Conservation (phyloP, 1,140 invertebrate species). For the Trichonephila clavipes region DNA sequence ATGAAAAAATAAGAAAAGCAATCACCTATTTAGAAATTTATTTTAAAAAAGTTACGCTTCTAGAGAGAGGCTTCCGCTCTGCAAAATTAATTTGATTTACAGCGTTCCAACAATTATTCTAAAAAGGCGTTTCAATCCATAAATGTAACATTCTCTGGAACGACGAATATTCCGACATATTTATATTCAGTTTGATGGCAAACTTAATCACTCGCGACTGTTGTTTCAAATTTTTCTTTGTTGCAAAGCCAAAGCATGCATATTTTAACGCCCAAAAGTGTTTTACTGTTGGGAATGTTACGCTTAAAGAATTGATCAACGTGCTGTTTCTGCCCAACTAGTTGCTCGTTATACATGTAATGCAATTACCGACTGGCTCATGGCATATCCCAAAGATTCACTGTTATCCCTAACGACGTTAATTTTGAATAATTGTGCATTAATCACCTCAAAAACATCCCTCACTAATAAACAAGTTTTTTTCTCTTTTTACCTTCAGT, state of each 20-base stretch:
- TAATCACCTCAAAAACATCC: slow-evolving; percentile 69
- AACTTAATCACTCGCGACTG: slow-evolving; percentile 60
- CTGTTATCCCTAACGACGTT: slow-evolving; percentile 60
- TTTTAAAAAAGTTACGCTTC: slow-evolving; percentile 4
- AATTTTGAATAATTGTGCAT: slow-evolving; percentile 76
- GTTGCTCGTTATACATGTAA: slow-evolving; percentile 62
- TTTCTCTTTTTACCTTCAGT: neutral
- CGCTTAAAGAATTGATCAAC: slow-evolving; percentile 51
- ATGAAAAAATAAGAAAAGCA: neutral
- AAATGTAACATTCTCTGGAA: slow-evolving; percentile 10
- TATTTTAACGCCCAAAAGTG: slow-evolving; percentile 63
- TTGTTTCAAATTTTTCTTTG: slow-evolving; percentile 43
- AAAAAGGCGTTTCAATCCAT: slow-evolving; percentile 47
- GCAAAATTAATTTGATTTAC: slow-evolving; percentile 60
- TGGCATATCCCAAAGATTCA: neutral
- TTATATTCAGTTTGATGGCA: slow-evolving; percentile 29
- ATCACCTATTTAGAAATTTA: neutral
- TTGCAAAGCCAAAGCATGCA: slow-evolving; percentile 30
- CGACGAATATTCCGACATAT: slow-evolving; percentile 28
- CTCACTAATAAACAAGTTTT: slow-evolving; percentile 42
- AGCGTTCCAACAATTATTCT: slow-evolving; percentile 14
- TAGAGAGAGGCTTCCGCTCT: neutral
- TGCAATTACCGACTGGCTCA: slow-evolving; percentile 61
- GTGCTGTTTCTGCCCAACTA: slow-evolving; percentile 56
- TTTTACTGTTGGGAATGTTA: slow-evolving; percentile 31